Percentiles rank a stretch among this genome's conserved stretches.
phyloP scores from a whole-genome alignment of 2,888 invertebrate genomes.

The Eledona agricola region DNA sequence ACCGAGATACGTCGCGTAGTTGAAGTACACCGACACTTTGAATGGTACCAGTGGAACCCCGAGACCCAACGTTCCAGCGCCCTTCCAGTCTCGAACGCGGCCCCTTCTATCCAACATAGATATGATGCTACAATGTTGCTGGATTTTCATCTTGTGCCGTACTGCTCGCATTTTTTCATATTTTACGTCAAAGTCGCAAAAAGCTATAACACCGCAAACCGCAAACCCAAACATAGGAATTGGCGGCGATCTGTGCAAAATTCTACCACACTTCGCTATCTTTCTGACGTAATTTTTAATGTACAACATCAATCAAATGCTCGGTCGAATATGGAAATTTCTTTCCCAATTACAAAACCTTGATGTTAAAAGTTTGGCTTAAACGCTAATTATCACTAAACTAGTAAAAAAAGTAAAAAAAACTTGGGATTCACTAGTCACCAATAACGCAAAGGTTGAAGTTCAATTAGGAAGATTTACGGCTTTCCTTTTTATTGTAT shows the following conservation, averaged over 20 bases:
- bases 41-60: slow-evolving; percentile 47
- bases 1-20: slow-evolving; percentile 45
- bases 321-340: slow-evolving; percentile 1
- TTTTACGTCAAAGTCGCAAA: too few relatives aligned
- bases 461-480: slow-evolving; percentile 10
- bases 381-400: slow-evolving; percentile 18
- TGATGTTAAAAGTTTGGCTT: slow-evolving; percentile 7
- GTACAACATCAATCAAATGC: slow-evolving; percentile 34
- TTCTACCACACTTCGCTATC: slow-evolving; percentile 40
- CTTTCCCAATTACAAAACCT: slow-evolving; percentile 14
- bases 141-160: slow-evolving; percentile 42
- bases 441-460: slow-evolving; percentile 7
- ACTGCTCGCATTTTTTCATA: slow-evolving; percentile 30
- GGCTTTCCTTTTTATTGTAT: slow-evolving; percentile 7
- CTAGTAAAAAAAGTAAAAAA: background rate
- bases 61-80: slow-evolving; percentile 55
- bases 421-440: too few relatives aligned
- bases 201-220: too few relatives aligned
- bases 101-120: slow-evolving; percentile 56
- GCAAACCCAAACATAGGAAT: too few relatives aligned
- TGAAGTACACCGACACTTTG: slow-evolving; percentile 52
- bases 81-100: slow-evolving; percentile 50
- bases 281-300: slow-evolving; percentile 18
- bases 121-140: slow-evolving; percentile 48
- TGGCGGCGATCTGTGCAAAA: too few relatives aligned